Percentiles rank a stretch among this genome's conserved stretches.
These are phyloP conservation scores for Spinibarbus caldwelli DNA, from an alignment of 2,797 vertebrate species.

Conservation along the genomic window DNA sequence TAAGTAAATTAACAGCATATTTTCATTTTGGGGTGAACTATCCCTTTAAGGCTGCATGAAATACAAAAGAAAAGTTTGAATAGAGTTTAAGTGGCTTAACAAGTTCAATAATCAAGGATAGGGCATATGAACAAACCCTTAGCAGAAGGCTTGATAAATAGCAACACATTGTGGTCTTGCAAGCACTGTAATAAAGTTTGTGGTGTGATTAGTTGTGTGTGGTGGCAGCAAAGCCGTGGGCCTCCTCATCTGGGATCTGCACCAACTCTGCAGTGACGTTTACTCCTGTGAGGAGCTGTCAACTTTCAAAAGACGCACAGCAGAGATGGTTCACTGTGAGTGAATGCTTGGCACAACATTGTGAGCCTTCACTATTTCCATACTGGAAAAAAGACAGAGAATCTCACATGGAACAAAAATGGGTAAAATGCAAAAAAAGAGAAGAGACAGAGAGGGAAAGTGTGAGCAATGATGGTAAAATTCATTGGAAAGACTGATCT, in stretches of 20 bases:
- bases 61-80: not conserved
- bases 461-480: constrained; percentile 25
- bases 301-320: constrained; percentile 46
- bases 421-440: constrained; percentile 56
- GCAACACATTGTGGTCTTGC: not conserved
- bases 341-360: constrained; percentile 77
- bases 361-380: constrained; percentile 55
- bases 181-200: not conserved
- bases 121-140: not conserved
- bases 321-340: constrained; percentile 70
- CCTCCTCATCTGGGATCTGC: constrained; percentile 21
- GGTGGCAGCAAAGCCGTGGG: constrained; percentile 7
- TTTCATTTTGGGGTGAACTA: not conserved
- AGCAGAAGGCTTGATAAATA: not conserved
- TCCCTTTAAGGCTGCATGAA: not conserved
- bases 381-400: constrained; percentile 65
- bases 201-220: constrained; percentile 2
- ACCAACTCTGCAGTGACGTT: constrained; percentile 21
- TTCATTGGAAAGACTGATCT: constrained; percentile 23
- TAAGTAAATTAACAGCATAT: not conserved
- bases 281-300: constrained; percentile 26
- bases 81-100: not conserved
- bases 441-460: constrained; percentile 45
- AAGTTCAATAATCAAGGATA: not conserved
- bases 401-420: constrained; percentile 5